A percentile compares a stretch with the other conserved stretches of the same genome.
phyloP scores from a whole-genome alignment of 2,113 vertebrate genomes.

The Ptyas mucosa region DNA sequence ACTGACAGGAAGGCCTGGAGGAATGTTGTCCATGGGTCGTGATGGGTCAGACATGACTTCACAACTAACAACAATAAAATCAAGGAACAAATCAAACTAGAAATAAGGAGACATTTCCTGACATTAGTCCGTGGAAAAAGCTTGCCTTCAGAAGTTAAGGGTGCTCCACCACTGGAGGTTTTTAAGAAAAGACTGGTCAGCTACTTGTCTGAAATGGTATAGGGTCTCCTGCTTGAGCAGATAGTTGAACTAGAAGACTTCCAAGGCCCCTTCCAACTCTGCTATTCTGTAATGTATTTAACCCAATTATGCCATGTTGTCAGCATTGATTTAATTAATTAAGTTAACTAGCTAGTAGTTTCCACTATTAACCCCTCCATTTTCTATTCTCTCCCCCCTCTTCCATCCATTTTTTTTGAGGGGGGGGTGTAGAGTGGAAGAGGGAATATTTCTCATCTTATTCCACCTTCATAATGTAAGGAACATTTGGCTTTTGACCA shows the following conservation, averaged over 20 bases:
- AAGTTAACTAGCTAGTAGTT: background rate
- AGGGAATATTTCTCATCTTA: background rate
- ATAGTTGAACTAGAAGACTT: background rate
- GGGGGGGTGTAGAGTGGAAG: background rate
- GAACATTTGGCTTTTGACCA: background rate
- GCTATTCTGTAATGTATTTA: background rate
- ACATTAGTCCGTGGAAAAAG: background rate
- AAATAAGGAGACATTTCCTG: background rate
- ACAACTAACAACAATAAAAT: no score
- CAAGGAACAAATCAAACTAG: background rate
- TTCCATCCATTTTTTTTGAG: background rate
- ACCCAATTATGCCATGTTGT: background rate
- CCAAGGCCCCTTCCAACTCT: background rate
- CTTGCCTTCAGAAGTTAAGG: background rate
- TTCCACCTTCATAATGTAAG: background rate
- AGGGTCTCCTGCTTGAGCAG: background rate
- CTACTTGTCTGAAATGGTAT: background rate
- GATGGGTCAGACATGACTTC: no score
- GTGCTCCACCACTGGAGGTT: background rate
- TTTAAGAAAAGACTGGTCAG: background rate
- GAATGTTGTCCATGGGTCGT: no score
- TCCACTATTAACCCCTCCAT: background rate
- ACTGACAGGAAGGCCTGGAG: no score
- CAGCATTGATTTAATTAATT: background rate
- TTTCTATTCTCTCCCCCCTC: background rate